Evolutionary conservation across 2,797 vertebrate genomes (phyloP).

Genomic region (Caiman crocodilus): DNA sequence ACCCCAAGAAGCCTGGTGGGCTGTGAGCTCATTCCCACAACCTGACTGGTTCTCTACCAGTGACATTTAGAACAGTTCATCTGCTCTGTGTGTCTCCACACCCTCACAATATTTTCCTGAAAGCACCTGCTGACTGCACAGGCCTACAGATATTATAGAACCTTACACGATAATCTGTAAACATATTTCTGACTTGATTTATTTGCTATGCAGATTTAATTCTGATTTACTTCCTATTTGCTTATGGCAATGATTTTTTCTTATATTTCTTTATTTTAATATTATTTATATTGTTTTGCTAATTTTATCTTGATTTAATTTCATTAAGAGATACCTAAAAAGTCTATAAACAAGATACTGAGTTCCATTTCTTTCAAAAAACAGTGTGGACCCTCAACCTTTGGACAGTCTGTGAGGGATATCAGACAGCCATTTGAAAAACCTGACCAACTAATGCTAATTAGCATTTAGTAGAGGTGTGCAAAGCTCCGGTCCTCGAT

Average conservation of each 20-base stretch:
- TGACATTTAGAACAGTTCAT: too few species aligned
- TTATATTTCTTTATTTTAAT: neutral
- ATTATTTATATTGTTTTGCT: neutral
- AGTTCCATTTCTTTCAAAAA: neutral
- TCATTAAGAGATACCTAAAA: neutral
- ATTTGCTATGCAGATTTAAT: too few species aligned
- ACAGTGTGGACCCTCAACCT: neutral
- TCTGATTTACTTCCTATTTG: neutral
- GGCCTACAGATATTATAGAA: neutral
- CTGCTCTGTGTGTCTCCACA: too few species aligned
- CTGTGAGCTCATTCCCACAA: too few species aligned
- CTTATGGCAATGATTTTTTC: neutral
- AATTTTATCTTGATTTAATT: neutral
- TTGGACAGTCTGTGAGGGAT: neutral
- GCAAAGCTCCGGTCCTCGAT: too few species aligned
- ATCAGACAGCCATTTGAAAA: neutral
- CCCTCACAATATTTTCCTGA: neutral
- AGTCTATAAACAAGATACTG: neutral
- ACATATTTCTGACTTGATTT: neutral
- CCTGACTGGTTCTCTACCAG: too few species aligned
- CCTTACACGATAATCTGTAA: neutral
- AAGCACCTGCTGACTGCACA: neutral
- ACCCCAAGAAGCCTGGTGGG: too few species aligned
- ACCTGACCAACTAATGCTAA: neutral
- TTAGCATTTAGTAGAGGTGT: neutral